A percentile compares a stretch with the other conserved stretches of the same genome.
Conservation (phyloP, 1,140 invertebrate genomes). For the Helicorthomorpha holstii region DNA sequence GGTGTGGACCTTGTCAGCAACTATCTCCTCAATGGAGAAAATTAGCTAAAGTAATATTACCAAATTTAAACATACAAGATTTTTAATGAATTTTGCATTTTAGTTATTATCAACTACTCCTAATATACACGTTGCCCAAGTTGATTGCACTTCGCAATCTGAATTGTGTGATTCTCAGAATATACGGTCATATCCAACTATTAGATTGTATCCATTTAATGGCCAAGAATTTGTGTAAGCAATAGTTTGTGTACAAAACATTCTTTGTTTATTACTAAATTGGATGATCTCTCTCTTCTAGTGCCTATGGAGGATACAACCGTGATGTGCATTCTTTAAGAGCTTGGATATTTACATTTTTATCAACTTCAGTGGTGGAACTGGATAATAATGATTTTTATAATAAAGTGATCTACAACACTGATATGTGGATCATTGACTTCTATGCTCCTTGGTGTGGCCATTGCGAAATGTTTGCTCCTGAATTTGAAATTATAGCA, state of each 20-base stretch:
- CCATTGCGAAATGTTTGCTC: constrained; percentile 48
- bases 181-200: constrained; percentile 48
- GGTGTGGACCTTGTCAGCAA: constrained; percentile 49
- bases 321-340: constrained; percentile 38
- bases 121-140: constrained; percentile 41
- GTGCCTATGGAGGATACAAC: constrained; percentile 39
- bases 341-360: constrained; percentile 39
- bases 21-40: constrained; percentile 41
- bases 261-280: neutral
- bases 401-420: constrained; percentile 26
- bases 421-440: constrained; percentile 43
- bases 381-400: constrained; percentile 25
- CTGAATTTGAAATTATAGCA: constrained; percentile 45
- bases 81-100: neutral
- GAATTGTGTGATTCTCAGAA: constrained; percentile 38
- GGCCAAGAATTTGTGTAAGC: constrained; percentile 16
- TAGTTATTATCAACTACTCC: constrained; percentile 26
- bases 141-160: constrained; percentile 44
- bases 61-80: neutral
- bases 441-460: constrained; percentile 61
- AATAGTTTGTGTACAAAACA: neutral
- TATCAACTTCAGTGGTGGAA: constrained; percentile 33
- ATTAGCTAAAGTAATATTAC: constrained; percentile 31
- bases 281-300: constrained; percentile 21
- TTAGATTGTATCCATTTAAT: constrained; percentile 43